Base-by-base conservation (phyloP, 1,140 invertebrate genomes). In the Muscidifurax raptorellus region DNA sequence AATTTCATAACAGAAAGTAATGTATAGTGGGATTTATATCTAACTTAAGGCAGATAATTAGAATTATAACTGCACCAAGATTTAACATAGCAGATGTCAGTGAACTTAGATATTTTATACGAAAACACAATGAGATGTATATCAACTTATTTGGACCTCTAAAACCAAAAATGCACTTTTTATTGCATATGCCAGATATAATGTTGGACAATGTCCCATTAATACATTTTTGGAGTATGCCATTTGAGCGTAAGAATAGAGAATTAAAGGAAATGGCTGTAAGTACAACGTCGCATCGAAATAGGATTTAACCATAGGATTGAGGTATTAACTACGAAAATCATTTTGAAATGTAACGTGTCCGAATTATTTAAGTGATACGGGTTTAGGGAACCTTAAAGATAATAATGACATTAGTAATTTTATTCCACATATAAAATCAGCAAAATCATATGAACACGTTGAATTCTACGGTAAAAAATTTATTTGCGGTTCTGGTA, bases 81-180 rank as follows among this genome's bases (percentile, higher is more conserved):
- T 69, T 87, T 66, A 22, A 25, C 77, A 27, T 47, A 76, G 27
- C 25, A 30, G 18, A 52, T 2, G 22, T 82, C 1, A 0, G 1
- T 0, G 12, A 22, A 18, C 22, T 82, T 10, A 52, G 22, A 22
- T 2, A 30, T 25, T 1, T 59, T 6, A 36, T 82, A 13, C 27
- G 44, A 59, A 0, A 59, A 2, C 27, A 40, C 27, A 27, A 52
- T 59, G 2, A 7, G 6, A 25, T 82, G 36, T 82, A 47, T 13
- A 5, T 74, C 22, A 22, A 71, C 2, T 59, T 82, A 13, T 74
- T 40, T 77, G 85, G 77, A 2, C 25, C 27, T 66, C 27, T 87
- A 10, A 87, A 86, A 72, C 84, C 83, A 7, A 87, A 87, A 28
- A 80, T 87, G 44, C 84, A 87, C 40, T 64, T 84, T 74, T 59